These are phyloP conservation scores for Carlito syrichta DNA, from an alignment of 2,113 vertebrate genomes.

Conservation along the genomic window DNA sequence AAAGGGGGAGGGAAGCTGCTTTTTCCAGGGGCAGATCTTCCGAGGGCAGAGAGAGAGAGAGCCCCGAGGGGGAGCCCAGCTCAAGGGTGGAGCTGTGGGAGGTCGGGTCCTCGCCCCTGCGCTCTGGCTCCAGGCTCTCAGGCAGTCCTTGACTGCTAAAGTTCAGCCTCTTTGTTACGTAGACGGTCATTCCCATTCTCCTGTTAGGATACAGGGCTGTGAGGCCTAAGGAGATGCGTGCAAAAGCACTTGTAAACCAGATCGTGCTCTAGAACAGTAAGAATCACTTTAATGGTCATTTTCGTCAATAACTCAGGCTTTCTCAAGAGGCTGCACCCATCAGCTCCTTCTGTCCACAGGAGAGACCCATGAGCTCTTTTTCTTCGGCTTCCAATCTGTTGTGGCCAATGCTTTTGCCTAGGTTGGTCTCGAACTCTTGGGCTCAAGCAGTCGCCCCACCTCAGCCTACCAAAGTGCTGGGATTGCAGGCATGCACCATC, in stretches of 20 bases:
- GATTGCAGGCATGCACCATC: neutral
- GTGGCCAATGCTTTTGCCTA: neutral
- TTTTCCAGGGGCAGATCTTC: neutral
- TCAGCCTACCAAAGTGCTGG: neutral
- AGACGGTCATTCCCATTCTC: neutral
- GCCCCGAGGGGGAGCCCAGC: accelerated
- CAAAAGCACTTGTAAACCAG: neutral
- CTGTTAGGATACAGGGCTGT: accelerated
- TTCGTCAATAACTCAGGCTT: accelerated
- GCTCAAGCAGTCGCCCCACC: neutral
- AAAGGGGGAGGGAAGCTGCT: too few species aligned
- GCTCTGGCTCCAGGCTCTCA: accelerated
- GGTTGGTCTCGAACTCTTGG: neutral
- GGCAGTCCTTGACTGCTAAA: neutral
- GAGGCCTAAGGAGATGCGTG: neutral
- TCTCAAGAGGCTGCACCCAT: neutral
- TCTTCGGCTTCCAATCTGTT: neutral
- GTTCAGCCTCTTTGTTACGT: neutral
- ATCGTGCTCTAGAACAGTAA: neutral
- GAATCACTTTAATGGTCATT: neutral
- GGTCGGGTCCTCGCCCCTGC: too few species aligned
- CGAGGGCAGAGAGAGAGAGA: neutral
- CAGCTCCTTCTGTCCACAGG: neutral
- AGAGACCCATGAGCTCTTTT: accelerated
- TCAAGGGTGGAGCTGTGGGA: too few species aligned